phyloP scores from a whole-genome alignment of 2,888 invertebrate species.

The Ornithoptera priamus region DNA sequence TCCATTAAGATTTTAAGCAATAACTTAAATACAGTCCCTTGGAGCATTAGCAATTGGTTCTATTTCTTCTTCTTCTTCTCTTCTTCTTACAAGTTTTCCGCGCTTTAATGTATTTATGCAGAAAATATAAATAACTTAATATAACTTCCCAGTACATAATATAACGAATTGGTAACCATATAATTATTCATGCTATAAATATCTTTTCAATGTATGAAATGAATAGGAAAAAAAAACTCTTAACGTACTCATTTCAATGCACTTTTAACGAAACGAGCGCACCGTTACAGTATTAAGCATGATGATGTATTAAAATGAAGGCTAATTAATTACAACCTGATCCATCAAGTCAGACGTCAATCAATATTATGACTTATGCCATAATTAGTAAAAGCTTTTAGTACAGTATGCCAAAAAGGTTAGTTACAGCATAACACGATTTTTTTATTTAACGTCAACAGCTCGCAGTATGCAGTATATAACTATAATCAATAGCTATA shows the following conservation, averaged over 20 bases:
- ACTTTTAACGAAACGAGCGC: background rate
- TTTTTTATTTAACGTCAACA: background rate
- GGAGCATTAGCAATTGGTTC: no score
- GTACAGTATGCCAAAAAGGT: slow-evolving; percentile 7
- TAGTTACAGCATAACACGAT: background rate
- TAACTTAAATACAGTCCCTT: no score
- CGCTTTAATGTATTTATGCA: no score
- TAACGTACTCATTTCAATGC: background rate
- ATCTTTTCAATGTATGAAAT: background rate
- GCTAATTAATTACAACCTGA: slow-evolving; percentile 25
- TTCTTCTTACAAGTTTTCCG: no score
- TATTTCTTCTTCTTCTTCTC: no score
- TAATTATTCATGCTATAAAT: background rate
- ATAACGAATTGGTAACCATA: no score
- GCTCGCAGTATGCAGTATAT: background rate
- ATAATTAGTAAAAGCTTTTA: slow-evolving; percentile 22
- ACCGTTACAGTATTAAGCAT: slow-evolving; percentile 16
- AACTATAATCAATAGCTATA: background rate
- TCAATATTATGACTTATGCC: slow-evolving; percentile 9
- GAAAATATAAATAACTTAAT: no score
- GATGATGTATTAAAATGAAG: slow-evolving; percentile 11
- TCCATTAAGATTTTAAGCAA: no score
- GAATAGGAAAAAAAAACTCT: background rate
- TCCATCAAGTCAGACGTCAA: slow-evolving; percentile 22
- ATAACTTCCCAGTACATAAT: no score